Evolutionary conservation across 2,797 vertebrate genomes (phyloP).

Genomic region (Sebastes steindachneri): DNA sequence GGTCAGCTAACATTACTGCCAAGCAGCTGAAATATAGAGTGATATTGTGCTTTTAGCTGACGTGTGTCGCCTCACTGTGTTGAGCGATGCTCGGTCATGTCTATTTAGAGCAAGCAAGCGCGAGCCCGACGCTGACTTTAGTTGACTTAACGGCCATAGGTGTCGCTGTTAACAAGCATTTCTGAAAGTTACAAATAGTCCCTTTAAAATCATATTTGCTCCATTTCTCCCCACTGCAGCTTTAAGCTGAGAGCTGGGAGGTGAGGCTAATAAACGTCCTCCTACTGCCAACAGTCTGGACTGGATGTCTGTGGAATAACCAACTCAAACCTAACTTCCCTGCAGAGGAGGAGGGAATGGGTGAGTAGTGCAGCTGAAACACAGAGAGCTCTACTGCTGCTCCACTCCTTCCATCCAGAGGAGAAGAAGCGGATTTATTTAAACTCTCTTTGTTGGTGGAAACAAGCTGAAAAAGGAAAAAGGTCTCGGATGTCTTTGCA

Average conservation of each 20-base stretch:
- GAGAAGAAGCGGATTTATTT: neutral
- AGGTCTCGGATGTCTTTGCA: neutral
- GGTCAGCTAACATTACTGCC: too few relatives aligned
- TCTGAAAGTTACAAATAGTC: too few relatives aligned
- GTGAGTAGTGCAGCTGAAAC: slow-evolving; percentile 3
- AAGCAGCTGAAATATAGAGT: too few relatives aligned
- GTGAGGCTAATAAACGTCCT: neutral
- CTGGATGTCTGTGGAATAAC: neutral
- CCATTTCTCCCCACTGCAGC: too few relatives aligned
- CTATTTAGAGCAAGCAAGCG: too few relatives aligned
- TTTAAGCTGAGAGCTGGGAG: neutral
- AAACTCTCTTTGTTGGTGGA: neutral
- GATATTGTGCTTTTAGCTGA: too few relatives aligned
- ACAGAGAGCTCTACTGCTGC: neutral
- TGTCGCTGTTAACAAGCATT: too few relatives aligned
- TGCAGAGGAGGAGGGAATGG: slow-evolving; percentile 8
- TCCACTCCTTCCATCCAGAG: neutral
- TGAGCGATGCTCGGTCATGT: too few relatives aligned
- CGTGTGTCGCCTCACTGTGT: too few relatives aligned
- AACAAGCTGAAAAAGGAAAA: neutral
- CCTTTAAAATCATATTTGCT: too few relatives aligned
- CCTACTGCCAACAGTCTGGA: neutral
- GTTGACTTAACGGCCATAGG: too few relatives aligned
- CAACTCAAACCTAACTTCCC: neutral
- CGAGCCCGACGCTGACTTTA: too few relatives aligned